Evolutionary conservation across 2,888 invertebrate genomes (phyloP).

Genomic region (Seira sanloemensis): DNA sequence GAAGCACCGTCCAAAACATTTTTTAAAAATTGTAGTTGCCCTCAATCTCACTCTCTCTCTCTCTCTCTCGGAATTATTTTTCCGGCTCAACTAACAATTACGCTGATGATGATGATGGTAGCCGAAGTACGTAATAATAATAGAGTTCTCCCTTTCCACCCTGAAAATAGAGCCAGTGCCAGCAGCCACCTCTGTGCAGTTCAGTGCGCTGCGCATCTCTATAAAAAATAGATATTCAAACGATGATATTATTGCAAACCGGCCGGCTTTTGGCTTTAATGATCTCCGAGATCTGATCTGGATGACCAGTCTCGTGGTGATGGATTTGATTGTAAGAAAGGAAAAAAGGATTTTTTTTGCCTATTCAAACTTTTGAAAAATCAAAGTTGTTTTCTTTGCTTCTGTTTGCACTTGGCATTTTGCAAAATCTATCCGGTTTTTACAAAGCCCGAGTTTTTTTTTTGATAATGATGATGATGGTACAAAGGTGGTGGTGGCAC

Average conservation of each 20-base stretch:
- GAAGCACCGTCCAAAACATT: not conserved
- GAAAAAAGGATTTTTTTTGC: constrained; percentile 39
- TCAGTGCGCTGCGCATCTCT: not conserved
- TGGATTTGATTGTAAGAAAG: constrained; percentile 58
- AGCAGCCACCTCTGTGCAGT: not conserved
- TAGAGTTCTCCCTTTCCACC: not conserved
- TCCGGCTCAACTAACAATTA: constrained; percentile 6
- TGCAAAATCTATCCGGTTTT: constrained; percentile 8
- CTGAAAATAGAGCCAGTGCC: constrained; percentile 11
- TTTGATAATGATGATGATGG: constrained; percentile 14
- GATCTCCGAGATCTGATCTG: constrained; percentile 16
- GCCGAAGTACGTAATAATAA: constrained; percentile 16
- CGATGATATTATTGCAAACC: constrained; percentile 27
- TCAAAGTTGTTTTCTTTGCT: constrained; percentile 28
- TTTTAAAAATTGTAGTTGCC: constrained; percentile 3
- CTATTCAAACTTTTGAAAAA: constrained; percentile 21
- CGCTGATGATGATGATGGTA: constrained; percentile 10
- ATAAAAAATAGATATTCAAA: not conserved
- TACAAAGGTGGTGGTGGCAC: not conserved
- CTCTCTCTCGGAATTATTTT: not conserved
- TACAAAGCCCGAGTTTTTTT: no score
- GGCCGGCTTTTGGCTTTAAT: constrained; percentile 21
- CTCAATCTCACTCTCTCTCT: not conserved
- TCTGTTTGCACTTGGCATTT: not conserved
- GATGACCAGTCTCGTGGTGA: constrained; percentile 58